Percentiles rank a stretch among this genome's conserved stretches.
These are phyloP conservation scores for Rhynchopsitta pachyrhyncha DNA, from an alignment of 2,113 vertebrate genomes.

Conservation along the genomic window DNA sequence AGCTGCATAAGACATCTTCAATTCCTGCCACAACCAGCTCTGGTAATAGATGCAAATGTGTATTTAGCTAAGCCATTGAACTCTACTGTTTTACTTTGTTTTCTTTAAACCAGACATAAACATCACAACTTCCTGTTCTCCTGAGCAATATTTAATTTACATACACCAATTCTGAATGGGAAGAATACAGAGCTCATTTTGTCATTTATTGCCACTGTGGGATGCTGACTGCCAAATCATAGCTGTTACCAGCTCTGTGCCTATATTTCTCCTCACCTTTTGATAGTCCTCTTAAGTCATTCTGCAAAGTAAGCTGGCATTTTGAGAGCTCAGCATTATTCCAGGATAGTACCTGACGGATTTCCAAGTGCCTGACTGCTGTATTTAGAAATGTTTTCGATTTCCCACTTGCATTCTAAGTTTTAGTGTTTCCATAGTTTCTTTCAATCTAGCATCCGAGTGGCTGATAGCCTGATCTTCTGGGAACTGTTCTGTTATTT, in stretches of 20 bases:
- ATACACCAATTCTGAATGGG: background rate
- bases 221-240: background rate
- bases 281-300: background rate
- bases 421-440: background rate
- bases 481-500: background rate
- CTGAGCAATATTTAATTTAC: background rate
- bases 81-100: background rate
- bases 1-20: background rate
- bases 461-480: background rate
- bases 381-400: background rate
- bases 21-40: background rate
- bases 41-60: background rate
- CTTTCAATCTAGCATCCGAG: background rate
- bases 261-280: background rate
- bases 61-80: background rate
- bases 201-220: background rate
- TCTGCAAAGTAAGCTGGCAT: background rate
- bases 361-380: background rate
- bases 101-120: background rate
- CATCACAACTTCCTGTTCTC: background rate
- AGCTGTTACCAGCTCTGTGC: background rate
- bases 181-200: background rate
- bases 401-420: background rate
- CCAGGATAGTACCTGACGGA: background rate
- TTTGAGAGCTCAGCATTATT: background rate